Evolutionary conservation across 1,140 invertebrate genomes (phyloP).

Genomic region (Eriosoma lanigerum): DNA sequence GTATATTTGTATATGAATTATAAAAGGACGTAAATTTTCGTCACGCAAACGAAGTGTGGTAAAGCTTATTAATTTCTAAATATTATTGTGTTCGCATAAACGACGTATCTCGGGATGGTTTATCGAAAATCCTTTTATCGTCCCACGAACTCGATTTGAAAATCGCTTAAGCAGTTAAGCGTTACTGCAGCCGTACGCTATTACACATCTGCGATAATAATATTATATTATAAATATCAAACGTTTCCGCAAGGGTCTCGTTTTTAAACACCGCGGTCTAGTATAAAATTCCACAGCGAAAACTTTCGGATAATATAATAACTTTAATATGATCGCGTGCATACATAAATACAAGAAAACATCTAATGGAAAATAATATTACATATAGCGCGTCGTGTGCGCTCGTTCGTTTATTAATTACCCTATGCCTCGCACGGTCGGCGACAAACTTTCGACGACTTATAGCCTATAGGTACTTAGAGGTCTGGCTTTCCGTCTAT

Average conservation of each 20-base stretch:
- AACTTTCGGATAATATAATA: too few species aligned
- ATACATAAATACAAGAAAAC: not conserved
- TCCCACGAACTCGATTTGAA: not conserved
- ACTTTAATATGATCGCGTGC: too few species aligned
- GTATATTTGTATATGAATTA: too few species aligned
- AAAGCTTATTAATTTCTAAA: not conserved
- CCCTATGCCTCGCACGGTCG: not conserved
- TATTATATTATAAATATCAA: constrained; percentile 2
- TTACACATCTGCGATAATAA: too few species aligned
- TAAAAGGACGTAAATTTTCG: too few species aligned
- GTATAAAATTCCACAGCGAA: constrained; percentile 19
- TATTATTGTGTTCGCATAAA: not conserved
- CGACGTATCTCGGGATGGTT: not conserved
- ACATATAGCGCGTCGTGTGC: not conserved
- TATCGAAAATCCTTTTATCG: not conserved
- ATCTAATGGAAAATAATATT: constrained; percentile 1
- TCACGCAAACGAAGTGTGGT: too few species aligned
- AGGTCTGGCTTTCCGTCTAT: too few species aligned
- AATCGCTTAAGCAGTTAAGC: not conserved
- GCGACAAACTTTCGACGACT: constrained; percentile 29
- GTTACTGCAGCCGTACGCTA: too few species aligned
- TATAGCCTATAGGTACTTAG: too few species aligned
- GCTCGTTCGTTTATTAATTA: constrained; percentile 43
- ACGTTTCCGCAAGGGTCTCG: not conserved
- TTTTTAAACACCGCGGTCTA: constrained; percentile 2